phyloP scores from a whole-genome alignment of 2,797 vertebrate genomes.

The Petrocephalus sullivani region DNA sequence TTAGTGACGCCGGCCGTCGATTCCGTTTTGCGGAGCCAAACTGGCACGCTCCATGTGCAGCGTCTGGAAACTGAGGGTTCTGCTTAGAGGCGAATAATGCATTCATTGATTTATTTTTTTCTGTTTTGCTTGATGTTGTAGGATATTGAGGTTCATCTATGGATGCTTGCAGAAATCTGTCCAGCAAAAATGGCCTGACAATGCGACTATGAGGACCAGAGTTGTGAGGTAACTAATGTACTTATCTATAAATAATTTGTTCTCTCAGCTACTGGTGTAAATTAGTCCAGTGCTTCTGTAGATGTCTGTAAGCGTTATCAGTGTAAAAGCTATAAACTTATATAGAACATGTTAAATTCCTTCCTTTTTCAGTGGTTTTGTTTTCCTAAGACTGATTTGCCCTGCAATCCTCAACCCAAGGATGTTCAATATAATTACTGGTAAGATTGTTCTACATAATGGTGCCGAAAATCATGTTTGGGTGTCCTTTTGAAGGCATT shows the following conservation, averaged over 20 bases:
- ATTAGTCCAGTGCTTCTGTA: not conserved
- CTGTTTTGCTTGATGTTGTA: constrained; percentile 43
- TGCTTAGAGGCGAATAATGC: constrained; percentile 46
- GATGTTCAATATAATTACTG: constrained; percentile 98
- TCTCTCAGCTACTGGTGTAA: not conserved
- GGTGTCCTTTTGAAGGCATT: not conserved
- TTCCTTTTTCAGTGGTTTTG: constrained; percentile 78
- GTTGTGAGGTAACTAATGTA: constrained; percentile 82
- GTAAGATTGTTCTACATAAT: constrained; percentile 55
- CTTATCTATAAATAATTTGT: not conserved
- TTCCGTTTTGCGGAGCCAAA: not conserved
- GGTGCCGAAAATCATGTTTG: not conserved
- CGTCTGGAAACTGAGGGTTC: not conserved
- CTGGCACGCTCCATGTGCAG: not conserved
- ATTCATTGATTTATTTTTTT: not conserved
- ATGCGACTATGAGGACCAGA: constrained; percentile 94
- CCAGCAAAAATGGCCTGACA: constrained; percentile 90
- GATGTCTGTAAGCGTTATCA: not conserved
- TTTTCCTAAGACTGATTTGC: constrained; percentile 95
- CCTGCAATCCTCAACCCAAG: constrained; percentile 96
- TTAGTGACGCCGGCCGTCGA: constrained; percentile 41
- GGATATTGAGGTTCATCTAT: constrained; percentile 92
- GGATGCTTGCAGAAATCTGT: constrained; percentile 97
- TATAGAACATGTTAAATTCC: not conserved
- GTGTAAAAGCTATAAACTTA: not conserved